Conservation (phyloP, 2,113 vertebrate species). For the Anguilla rostrata region DNA sequence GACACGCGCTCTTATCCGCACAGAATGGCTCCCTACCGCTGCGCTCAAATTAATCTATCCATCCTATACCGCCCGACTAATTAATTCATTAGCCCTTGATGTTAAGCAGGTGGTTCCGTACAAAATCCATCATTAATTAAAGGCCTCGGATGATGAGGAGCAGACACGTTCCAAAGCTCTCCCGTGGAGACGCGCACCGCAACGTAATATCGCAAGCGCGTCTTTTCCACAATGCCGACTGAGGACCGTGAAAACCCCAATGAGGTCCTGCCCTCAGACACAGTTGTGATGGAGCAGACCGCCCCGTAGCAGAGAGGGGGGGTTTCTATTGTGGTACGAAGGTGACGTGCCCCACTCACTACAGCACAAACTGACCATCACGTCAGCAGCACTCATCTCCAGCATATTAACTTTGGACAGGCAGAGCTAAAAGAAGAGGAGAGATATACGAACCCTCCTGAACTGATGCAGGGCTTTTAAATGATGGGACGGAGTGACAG, state of each 20-base stretch:
- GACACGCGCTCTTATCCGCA: neutral
- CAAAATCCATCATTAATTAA: constrained; percentile 16
- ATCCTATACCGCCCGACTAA: constrained; percentile 19
- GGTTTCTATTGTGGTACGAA: neutral
- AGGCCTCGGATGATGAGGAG: constrained; percentile 6
- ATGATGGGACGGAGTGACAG: too few relatives aligned
- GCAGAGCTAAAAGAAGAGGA: too few relatives aligned
- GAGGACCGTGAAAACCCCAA: neutral
- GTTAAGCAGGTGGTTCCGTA: neutral
- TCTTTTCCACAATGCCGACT: neutral
- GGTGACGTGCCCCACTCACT: neutral
- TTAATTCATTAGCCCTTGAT: constrained; percentile 26
- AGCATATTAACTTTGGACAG: too few relatives aligned
- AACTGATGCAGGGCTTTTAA: too few relatives aligned
- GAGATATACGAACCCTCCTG: too few relatives aligned
- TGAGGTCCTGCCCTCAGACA: neutral
- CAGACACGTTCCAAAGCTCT: neutral
- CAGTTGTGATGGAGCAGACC: neutral
- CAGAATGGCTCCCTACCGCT: neutral
- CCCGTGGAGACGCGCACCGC: neutral
- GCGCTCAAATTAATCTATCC: constrained; percentile 2
- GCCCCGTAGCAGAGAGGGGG: neutral
- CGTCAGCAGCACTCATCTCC: too few relatives aligned
- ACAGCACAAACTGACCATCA: neutral
- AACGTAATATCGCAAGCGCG: neutral